Conservation (phyloP, 2,888 invertebrate genomes). For the Tolmerus cingulatus region DNA sequence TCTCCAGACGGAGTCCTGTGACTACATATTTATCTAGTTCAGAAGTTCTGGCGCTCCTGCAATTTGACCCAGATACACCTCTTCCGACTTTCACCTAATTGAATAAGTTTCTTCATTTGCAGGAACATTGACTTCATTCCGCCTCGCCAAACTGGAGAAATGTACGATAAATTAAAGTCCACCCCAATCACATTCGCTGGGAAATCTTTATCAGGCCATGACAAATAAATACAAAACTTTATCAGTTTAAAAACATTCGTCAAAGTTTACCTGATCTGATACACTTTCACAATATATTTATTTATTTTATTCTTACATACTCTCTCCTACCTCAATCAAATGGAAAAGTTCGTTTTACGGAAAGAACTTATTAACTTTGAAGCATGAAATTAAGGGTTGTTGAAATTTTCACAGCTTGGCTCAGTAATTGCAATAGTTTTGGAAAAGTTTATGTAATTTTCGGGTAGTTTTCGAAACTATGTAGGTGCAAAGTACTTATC, state of each 20-base stretch:
- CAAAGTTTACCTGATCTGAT: not conserved
- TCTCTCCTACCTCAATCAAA: not conserved
- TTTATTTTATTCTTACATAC: not conserved
- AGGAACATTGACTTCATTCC: not conserved
- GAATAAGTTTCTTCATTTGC: conserved; percentile 23
- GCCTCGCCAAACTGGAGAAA: not conserved
- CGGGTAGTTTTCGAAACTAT: not conserved
- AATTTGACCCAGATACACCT: conserved; percentile 16
- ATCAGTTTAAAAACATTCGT: not conserved
- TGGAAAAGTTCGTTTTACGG: not conserved
- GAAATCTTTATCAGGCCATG: not conserved
- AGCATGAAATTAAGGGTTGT: not conserved
- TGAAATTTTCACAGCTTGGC: not conserved
- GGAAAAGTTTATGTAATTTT: not conserved
- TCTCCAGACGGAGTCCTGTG: not conserved
- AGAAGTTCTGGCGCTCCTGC: not conserved
- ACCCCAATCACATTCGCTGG: not conserved
- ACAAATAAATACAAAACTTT: conserved; percentile 24
- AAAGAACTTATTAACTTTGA: not conserved
- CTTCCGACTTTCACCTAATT: not conserved
- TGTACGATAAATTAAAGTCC: not conserved
- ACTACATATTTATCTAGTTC: not conserved
- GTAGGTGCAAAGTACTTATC: not conserved
- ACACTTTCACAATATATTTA: not conserved
- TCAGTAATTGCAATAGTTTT: not conserved